Evolutionary conservation across 2,888 invertebrate species (phyloP), one percentile per base, ranked within the genome.

Genomic region (Cylindroiulus punctatus): DNA sequence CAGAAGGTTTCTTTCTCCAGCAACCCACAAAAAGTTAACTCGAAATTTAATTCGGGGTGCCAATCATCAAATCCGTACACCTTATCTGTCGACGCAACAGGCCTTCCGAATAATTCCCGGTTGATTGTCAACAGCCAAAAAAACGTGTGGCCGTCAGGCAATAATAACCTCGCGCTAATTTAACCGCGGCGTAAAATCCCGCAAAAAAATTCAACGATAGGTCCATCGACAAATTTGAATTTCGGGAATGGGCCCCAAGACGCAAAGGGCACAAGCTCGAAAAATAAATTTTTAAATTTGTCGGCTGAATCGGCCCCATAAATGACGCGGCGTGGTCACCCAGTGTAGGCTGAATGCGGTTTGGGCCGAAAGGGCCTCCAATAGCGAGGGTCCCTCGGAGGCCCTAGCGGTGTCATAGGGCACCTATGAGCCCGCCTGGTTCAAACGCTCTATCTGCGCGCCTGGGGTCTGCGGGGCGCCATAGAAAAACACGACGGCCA

Each of bases 371-470:
- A 10, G 22, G 7, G 22, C 22, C 0, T n/a, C 7, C 7, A 22
- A 65, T 22, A 8, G 57, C n/a, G 5, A 19, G n/a, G 22, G 57
- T 44, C 44, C 57, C 5, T 19, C 0, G 22, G 10, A 65, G 10
- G 57, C 26, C 57, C 57, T 10, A 8, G 22, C 22, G 7, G 36
- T 40, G 82, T 82, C 36, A 17, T 40, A 40, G 40, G 82, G 82
- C 36, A 82, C 19, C 36, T 82, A 32, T n/a, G 82, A 82, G 82
- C 82, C 82, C 82, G 82, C 82, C 82, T 36, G 4, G 82, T 82
- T 82, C 82, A 82, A 82, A 82, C 36, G 82, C 82, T 14, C 36
- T 32, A 40, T 36, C n/a, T 40, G 26, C 82, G 82, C 82, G 82
- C 82, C 36, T 40, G 36, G 82, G 40, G 36, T 82, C 5, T 17